Conservation (phyloP, 2,797 vertebrate species). For the Rhynchonycteris naso region DNA sequence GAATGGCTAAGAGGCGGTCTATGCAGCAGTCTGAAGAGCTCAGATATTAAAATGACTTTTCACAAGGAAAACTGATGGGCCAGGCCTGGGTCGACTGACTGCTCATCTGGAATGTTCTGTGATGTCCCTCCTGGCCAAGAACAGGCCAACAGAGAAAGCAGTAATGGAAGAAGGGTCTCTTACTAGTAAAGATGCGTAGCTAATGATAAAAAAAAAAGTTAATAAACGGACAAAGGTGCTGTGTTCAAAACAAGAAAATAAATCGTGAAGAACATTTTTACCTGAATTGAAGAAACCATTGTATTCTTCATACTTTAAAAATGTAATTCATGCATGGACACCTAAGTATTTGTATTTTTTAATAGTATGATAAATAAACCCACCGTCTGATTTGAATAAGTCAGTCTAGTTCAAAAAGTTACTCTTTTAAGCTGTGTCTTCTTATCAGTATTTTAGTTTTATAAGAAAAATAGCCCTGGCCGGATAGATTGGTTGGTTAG, state of each 20-base stretch:
- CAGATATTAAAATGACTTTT: not conserved
- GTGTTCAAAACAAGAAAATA: not conserved
- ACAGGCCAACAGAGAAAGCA: not conserved
- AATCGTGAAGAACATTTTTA: not conserved
- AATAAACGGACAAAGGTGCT: not conserved
- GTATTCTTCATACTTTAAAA: not conserved
- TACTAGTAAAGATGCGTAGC: not conserved
- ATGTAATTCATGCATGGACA: not conserved
- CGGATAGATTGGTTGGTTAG: no score
- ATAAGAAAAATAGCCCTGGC: not conserved
- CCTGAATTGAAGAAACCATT: not conserved
- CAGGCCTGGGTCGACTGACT: not conserved
- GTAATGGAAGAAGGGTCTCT: not conserved
- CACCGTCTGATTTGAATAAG: not conserved
- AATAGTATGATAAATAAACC: not conserved
- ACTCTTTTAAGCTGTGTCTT: not conserved
- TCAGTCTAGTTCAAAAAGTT: not conserved
- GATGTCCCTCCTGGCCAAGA: not conserved
- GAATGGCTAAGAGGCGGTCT: not conserved
- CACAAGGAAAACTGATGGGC: not conserved
- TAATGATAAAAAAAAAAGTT: not conserved
- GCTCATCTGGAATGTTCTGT: not conserved
- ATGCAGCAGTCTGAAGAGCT: not conserved
- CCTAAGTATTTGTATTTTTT: not conserved
- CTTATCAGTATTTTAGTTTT: constrained; percentile 23